Percentiles rank a stretch among this genome's conserved stretches.
Conservation (phyloP, 1,140 invertebrate species). For the Probaryconus sp. region DNA sequence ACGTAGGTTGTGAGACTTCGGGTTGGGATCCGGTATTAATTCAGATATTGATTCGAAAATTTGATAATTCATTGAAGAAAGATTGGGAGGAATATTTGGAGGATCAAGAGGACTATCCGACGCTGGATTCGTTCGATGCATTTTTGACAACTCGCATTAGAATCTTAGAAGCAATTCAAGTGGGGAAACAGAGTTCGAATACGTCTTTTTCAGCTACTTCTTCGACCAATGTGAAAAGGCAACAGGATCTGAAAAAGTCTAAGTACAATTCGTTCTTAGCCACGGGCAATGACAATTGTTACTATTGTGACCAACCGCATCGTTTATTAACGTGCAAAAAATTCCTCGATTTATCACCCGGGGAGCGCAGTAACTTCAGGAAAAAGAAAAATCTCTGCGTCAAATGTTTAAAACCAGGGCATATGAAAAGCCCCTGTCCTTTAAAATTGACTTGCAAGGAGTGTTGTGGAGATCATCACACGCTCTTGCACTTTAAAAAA, state of each 20-base stretch:
- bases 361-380: too few relatives aligned
- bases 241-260: neutral
- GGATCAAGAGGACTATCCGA: neutral
- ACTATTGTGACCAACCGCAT: too few relatives aligned
- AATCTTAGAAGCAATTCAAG: neutral
- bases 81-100: neutral
- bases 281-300: too few relatives aligned
- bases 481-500: neutral
- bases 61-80: neutral
- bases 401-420: neutral
- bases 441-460: neutral
- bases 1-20: too few relatives aligned
- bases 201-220: too few relatives aligned
- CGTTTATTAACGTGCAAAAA: too few relatives aligned
- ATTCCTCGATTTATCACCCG: too few relatives aligned
- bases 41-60: neutral
- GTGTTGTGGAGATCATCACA: neutral
- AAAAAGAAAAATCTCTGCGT: too few relatives aligned
- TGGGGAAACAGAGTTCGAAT: too few relatives aligned
- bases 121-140: slow-evolving; percentile 5
- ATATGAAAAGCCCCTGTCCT: neutral
- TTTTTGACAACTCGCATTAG: neutral
- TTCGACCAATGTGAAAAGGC: neutral
- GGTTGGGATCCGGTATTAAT: slow-evolving; percentile 29
- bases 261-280: neutral